phyloP scores from a whole-genome alignment of 2,113 vertebrate species.

The Pogona vitticeps region DNA sequence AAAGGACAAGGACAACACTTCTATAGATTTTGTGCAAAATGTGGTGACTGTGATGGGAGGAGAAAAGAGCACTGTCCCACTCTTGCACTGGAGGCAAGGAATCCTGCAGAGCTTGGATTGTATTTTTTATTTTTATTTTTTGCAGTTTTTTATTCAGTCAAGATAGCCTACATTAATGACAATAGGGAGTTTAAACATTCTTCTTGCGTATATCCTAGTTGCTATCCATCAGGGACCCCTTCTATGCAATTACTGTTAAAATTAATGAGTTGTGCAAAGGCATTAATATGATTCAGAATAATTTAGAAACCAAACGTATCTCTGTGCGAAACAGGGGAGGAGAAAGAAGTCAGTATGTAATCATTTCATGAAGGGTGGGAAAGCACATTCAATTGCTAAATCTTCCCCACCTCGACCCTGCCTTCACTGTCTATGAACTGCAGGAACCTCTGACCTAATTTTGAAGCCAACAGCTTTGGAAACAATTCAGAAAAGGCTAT shows the following conservation, averaged over 20 bases:
- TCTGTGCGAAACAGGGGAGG: constrained; percentile 9
- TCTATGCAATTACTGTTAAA: neutral
- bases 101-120: too few relatives aligned
- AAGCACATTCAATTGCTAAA: neutral
- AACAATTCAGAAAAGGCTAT: constrained; percentile 14
- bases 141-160: too few relatives aligned
- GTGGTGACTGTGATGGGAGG: too few relatives aligned
- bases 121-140: too few relatives aligned
- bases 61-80: too few relatives aligned
- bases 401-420: neutral
- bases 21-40: too few relatives aligned
- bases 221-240: neutral
- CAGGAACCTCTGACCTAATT: neutral
- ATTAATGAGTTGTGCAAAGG: neutral
- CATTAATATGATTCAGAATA: neutral
- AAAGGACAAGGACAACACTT: too few relatives aligned
- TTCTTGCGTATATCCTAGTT: too few relatives aligned
- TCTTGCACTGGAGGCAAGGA: too few relatives aligned
- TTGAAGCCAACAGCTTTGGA: neutral
- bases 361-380: neutral
- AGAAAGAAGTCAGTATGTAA: neutral
- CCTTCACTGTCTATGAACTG: neutral
- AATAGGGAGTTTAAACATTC: too few relatives aligned
- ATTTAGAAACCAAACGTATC: neutral
- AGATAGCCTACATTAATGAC: too few relatives aligned